Base-by-base conservation (phyloP, 2,113 vertebrate species). In the Elgaria multicarinata region DNA sequence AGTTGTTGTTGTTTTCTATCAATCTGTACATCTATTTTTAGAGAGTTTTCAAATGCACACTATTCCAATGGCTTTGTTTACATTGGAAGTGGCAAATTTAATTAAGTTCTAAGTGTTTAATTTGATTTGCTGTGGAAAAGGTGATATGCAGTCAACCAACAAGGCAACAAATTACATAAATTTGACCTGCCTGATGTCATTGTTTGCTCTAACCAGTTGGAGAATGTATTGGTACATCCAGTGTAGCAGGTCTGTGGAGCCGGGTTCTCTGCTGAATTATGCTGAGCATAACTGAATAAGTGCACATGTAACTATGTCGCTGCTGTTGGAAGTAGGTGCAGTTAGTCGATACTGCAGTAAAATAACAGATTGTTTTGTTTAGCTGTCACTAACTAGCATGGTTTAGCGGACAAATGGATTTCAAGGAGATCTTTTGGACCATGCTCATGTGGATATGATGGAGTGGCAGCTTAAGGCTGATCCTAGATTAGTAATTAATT, bases 161-260 rank as follows among this genome's bases (percentile, higher is more conserved):
- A 76, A 44, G 36, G 31, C 39, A 76, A 76, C 72, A 58, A 76
- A 44, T 87, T 66, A 74, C 55, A 72, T 44, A 85, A 36, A 44
- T 13, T 72, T 84, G 83, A 55, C 83, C 83, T 85, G 44, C 83
- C 83, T 72, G 83, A 85, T 85, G 67, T 72, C 44, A 84, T 28
- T 72, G 69, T 86, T 86, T 86, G 50, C 36, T 75, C 46, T 75
- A 75, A 58, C 20, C 42, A 50, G 31, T 55, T 28, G n/a, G 28
- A 53, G 33, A 76, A 28, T 62, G 7, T 86, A 72, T 77, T 87
- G 28, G 31, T 64, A 46, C 24, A 46, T 62, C 28, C 31, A 53
- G 67, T 39, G 22, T 77, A 28, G 20, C 64, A 77, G 66, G 36
- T 77, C n/a, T 66, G 39, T 64, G 22, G 72, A 39, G 36, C 50